Base-by-base conservation (phyloP, 2,113 vertebrate species). In the Otus sunia region DNA sequence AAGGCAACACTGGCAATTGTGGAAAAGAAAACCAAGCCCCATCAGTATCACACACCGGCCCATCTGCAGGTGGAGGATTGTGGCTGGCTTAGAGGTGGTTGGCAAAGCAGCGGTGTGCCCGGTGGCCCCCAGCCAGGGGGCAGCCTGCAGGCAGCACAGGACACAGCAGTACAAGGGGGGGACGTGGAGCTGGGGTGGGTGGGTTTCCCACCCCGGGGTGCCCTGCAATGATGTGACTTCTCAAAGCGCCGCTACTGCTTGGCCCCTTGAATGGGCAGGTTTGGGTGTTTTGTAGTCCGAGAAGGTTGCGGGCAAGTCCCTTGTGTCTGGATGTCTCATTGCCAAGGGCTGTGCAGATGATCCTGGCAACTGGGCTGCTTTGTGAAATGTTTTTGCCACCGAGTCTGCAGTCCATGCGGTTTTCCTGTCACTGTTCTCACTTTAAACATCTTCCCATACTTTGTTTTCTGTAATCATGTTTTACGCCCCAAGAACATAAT, bases 91-190 rank as follows among this genome's bases (percentile, higher is more conserved):
- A 36, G 29, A 56, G 75, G 39, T 3, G 17, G 11, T 2, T 67
- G 77, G 23, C 77, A 39, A 36, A 63, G 37, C 64, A 37, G 16
- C 50, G 1, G 0, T 15, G 34, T 52, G 63, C 39, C 36, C 0
- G 0, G 32, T 34, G 67, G 12, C 43, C 79, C 26, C 41, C 2
- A 11, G 3, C 55, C 2, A 0, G 2, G 4, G 36, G n/a, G 2
- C 55, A 37, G 18, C 29, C 62, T 49, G 41, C 45, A 39, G 64
- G 15, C 30, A 52, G 25, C 69, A 29, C 21, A 50, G 71, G 47
- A 30, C 81, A 30, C 34, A 23, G 49, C 34, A 16, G 39, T 7
- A 19, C 1, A 2, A 36, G 47, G 7, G 6, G 58, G 18, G 16
- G 25, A 7, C 5, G 0, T 52, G 73, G 26, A 47, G 32, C 43